Conservation (phyloP, 2,797 vertebrate genomes). For the Eulemur mongoz region DNA sequence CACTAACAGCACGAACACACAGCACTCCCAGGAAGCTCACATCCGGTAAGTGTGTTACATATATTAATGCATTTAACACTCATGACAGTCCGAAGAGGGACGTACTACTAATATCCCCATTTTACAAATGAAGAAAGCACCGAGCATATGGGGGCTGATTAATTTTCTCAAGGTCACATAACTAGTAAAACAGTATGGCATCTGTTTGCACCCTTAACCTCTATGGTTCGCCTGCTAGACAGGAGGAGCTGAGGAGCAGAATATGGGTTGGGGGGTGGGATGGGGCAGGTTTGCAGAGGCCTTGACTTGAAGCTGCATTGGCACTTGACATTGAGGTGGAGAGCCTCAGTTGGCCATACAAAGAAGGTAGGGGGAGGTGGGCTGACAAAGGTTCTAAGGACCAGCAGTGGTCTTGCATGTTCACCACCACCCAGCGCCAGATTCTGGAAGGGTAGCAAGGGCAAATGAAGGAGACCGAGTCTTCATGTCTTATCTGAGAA, state of each 20-base stretch:
- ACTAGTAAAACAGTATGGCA: not conserved
- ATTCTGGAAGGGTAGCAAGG: not conserved
- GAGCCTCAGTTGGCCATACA: not conserved
- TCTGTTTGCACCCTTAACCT: not conserved
- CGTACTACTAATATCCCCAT: not conserved
- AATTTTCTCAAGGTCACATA: not conserved
- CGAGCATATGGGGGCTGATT: not conserved
- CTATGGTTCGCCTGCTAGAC: not conserved
- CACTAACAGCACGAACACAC: not conserved
- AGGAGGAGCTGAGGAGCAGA: not conserved
- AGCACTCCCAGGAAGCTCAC: not conserved
- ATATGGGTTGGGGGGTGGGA: not conserved
- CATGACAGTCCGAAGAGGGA: not conserved
- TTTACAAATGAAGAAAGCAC: constrained; percentile 26
- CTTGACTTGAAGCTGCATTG: not conserved
- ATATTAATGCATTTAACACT: not conserved
- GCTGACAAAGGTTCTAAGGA: not conserved
- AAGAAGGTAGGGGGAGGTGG: not conserved
- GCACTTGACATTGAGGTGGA: not conserved
- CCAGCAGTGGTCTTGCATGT: not conserved
- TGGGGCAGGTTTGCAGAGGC: not conserved
- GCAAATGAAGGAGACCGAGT: not conserved
- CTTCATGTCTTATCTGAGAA: constrained; percentile 44
- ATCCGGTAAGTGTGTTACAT: not conserved
- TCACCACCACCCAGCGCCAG: not conserved